Evolutionary conservation across 30 jellyfish, hydroid and myxozoan genomes (phyloP).

Genomic region (Turritopsis rubra): DNA sequence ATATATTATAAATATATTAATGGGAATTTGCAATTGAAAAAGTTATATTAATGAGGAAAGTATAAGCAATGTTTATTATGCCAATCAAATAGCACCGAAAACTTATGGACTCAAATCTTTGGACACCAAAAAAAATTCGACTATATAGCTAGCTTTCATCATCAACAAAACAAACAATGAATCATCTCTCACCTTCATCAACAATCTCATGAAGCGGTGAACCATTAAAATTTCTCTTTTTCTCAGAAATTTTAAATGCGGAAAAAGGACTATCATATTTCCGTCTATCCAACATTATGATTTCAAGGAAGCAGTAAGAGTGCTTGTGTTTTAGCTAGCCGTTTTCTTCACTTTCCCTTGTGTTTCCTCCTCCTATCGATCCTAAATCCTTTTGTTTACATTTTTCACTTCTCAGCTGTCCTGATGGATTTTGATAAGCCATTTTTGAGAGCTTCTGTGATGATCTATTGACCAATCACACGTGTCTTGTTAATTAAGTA

Average conservation of each 20-base stretch:
- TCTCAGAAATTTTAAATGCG: neutral
- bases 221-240: neutral
- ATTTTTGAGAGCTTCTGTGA: neutral
- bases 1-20: too few species aligned
- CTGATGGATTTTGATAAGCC: constrained; percentile 8
- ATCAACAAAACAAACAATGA: too few species aligned
- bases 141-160: too few species aligned
- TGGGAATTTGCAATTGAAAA: too few species aligned
- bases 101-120: too few species aligned
- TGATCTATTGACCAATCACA: constrained; percentile 18
- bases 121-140: too few species aligned
- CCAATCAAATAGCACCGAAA: too few species aligned
- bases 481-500: neutral
- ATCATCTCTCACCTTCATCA: neutral
- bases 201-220: neutral
- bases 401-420: constrained; percentile 19
- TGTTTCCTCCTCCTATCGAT: neutral
- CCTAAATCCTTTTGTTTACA: neutral
- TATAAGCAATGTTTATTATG: too few species aligned
- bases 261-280: neutral
- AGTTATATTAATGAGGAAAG: too few species aligned
- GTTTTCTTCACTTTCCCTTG: neutral
- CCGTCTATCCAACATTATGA: neutral
- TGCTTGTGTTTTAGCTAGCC: neutral
- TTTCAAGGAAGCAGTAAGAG: neutral